Conservation (phyloP, 2,113 vertebrate species). For the Cryptotis parvus region DNA sequence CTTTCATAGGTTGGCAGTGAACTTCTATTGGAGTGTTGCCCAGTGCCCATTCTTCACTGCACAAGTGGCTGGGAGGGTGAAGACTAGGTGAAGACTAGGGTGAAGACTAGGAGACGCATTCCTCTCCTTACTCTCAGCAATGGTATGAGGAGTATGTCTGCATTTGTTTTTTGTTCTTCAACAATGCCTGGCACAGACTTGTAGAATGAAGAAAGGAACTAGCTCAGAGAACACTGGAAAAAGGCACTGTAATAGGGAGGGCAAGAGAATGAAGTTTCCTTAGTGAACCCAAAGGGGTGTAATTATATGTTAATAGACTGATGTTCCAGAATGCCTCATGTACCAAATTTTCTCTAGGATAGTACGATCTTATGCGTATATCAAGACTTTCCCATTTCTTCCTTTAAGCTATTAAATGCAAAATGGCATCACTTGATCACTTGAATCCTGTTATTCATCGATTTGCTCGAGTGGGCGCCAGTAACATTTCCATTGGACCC, state of each 20-base stretch:
- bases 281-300: not conserved
- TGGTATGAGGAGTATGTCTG: not conserved
- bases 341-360: not conserved
- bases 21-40: fast-evolving
- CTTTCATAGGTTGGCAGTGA: not conserved
- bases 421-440: no score
- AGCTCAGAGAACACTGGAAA: not conserved
- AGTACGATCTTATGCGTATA: not conserved
- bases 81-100: not conserved
- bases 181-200: not conserved
- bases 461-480: no score
- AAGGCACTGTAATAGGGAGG: not conserved
- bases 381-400: not conserved
- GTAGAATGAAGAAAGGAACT: not conserved
- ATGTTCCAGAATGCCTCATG: not conserved
- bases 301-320: not conserved
- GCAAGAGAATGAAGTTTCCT: not conserved
- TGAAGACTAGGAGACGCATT: not conserved
- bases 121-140: not conserved
- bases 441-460: no score
- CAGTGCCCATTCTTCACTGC: fast-evolving
- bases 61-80: not conserved
- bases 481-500: no score
- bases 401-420: not conserved
- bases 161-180: not conserved